Percentiles rank a stretch among this genome's conserved stretches.
Evolutionary conservation across 2,113 vertebrate genomes (phyloP).

Genomic region (Dicerorhinus sumatrensis): DNA sequence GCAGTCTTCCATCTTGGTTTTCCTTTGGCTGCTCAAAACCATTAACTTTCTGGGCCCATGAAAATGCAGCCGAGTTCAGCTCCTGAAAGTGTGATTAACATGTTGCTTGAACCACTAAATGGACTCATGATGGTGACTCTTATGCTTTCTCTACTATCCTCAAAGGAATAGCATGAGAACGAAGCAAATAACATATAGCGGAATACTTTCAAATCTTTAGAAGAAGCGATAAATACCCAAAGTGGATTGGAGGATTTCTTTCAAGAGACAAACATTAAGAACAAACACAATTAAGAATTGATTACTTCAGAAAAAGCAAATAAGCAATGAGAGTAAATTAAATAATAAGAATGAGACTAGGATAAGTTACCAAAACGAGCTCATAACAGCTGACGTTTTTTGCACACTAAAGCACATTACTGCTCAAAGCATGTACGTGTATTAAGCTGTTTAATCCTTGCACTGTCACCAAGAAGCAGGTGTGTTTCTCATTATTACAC

Average conservation of each 20-base stretch:
- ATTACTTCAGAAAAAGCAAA: neutral
- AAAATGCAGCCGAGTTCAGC: neutral
- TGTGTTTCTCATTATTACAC: rapidly evolving
- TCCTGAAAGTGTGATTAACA: neutral
- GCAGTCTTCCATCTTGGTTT: neutral
- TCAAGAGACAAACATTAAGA: neutral
- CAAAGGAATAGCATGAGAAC: neutral
- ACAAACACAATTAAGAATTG: neutral
- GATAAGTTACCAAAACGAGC: neutral
- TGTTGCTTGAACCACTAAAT: neutral
- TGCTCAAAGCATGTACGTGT: rapidly evolving
- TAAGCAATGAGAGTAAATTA: rapidly evolving
- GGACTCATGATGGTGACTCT: neutral
- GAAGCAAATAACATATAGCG: rapidly evolving
- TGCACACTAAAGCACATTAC: rapidly evolving
- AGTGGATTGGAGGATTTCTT: neutral
- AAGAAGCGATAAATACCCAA: neutral
- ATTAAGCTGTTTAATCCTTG: no score
- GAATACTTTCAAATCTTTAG: neutral
- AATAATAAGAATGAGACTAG: rapidly evolving
- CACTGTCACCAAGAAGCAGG: no score
- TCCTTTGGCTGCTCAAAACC: neutral
- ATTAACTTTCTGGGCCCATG: neutral
- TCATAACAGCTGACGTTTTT: rapidly evolving
- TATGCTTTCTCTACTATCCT: neutral